Evolutionary conservation across 2,888 invertebrate genomes (phyloP), one percentile per base, ranked within the genome.

Genomic region (Drosophila lutescens): DNA sequence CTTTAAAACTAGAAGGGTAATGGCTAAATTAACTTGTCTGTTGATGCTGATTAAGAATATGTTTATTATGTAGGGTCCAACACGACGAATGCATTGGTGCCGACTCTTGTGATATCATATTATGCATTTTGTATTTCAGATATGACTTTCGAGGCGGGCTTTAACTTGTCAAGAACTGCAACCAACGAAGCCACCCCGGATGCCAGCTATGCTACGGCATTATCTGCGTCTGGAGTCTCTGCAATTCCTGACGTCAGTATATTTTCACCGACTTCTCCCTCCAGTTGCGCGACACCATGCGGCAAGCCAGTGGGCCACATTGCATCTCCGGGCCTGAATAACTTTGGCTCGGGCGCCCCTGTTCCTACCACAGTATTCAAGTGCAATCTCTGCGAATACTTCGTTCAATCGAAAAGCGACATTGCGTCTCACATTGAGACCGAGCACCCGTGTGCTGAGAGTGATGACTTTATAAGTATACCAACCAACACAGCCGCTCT

Each of bases 351-450:
- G 5, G 59, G 17, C 34, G 17, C 30, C 23, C 30, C 51, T 32
- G 51, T 50, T 12, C 77, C 93, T 92, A 82, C 93, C 2, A 76
- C 90, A 13, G 88, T 92, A 23, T 91, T 89, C 47, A 92, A 92
- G 70, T 92, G 92, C 71, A 92, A 90, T 68, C 85, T 87, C 51
- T 92, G 92, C 77, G 92, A 92, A 68, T 91, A 88, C 75, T 91
- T 92, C 74, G 88, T 90, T 26, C 91, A 92, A 79, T 79, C 86
- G 0, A 91, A 90, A 67, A 74, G 76, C 13, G 91, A 92, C 38
- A 91, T 92, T 50, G 88, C 89, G 30, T 61, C 72, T 1, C 92
- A 92, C 36, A 86, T 91, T 46, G 88, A 84, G 6, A 57, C 77
- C 3, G 17, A 79, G 30, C 92, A 92, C 79, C 84, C 90, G 8